phyloP scores from a whole-genome alignment of 2,113 vertebrate genomes.

The Fulmarus glacialis region DNA sequence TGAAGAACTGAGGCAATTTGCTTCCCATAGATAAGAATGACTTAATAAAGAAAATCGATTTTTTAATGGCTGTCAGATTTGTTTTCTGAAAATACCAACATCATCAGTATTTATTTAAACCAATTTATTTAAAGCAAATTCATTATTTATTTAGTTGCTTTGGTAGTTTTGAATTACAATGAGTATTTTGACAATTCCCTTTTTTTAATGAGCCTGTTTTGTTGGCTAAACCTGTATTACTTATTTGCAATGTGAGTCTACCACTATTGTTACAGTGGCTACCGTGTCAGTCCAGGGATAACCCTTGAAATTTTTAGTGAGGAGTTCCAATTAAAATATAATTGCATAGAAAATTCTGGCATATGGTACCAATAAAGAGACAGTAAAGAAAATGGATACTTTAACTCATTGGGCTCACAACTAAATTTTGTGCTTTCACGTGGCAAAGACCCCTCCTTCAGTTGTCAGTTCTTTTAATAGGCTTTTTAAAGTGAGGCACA shows the following conservation, averaged over 20 bases:
- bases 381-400: not conserved
- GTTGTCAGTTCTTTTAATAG: not conserved
- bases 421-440: not conserved
- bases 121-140: not conserved
- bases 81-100: not conserved
- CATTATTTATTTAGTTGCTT: not conserved
- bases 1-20: not conserved
- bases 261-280: not conserved
- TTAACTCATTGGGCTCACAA: not conserved
- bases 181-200: not conserved
- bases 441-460: not conserved
- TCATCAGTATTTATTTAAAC: not conserved
- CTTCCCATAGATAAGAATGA: not conserved
- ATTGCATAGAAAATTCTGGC: not conserved
- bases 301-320: not conserved
- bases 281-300: not conserved
- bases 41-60: not conserved
- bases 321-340: not conserved
- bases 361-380: not conserved
- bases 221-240: not conserved
- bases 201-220: not conserved
- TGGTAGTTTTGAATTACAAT: not conserved
- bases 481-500: not conserved
- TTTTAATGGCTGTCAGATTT: not conserved
- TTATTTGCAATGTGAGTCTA: not conserved